These are phyloP conservation scores for Clusia tigrina DNA, from an alignment of 2,888 invertebrate genomes.

Conservation along the genomic window DNA sequence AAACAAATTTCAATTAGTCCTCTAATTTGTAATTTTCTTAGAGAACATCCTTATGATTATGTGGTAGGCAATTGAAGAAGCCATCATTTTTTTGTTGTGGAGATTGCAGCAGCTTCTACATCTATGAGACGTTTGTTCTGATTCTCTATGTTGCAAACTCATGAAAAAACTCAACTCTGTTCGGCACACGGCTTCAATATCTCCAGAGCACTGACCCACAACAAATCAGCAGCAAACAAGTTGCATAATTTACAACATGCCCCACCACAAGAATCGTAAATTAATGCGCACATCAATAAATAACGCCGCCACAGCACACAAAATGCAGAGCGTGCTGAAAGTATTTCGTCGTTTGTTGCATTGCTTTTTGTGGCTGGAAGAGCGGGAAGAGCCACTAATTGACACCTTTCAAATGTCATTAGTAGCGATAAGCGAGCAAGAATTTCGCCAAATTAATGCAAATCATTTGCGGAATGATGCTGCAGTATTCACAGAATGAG, in stretches of 20 bases:
- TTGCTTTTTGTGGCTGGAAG: background rate
- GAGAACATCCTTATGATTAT: too few species aligned
- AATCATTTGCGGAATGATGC: slow-evolving; percentile 45
- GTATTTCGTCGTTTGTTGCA: background rate
- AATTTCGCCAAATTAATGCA: slow-evolving; percentile 56
- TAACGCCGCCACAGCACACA: slow-evolving; percentile 1
- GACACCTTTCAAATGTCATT: slow-evolving; percentile 10
- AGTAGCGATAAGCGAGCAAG: slow-evolving; percentile 39
- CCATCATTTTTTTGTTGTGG: slow-evolving; percentile 2
- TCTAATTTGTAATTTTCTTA: background rate
- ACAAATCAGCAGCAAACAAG: slow-evolving; percentile 7
- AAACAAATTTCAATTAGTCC: background rate
- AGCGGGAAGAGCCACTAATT: slow-evolving; percentile 5
- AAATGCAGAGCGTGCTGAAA: background rate
- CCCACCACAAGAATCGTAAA: background rate
- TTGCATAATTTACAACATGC: slow-evolving; percentile 7
- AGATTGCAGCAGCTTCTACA: too few species aligned
- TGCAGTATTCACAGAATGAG: slow-evolving; percentile 41
- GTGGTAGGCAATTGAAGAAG: too few species aligned
- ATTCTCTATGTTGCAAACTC: background rate
- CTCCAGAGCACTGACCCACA: background rate
- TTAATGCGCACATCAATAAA: slow-evolving; percentile 11
- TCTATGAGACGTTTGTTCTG: too few species aligned
- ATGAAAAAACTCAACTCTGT: background rate
- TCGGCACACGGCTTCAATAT: too few species aligned